Evolutionary conservation across 2,888 invertebrate species (phyloP).

Genomic region (Drosophila robusta): DNA sequence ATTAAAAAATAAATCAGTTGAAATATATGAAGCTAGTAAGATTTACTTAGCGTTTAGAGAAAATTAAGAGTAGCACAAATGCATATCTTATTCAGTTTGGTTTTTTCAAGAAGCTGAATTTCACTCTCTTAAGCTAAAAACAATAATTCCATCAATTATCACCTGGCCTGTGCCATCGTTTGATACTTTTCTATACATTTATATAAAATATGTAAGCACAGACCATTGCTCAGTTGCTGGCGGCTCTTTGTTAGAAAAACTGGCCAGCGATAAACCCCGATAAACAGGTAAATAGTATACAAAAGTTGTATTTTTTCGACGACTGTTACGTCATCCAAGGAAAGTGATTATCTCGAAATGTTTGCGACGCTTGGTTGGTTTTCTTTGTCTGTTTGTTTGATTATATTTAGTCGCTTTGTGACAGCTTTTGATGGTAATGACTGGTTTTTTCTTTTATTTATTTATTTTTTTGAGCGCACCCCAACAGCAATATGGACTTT

Average conservation of each 20-base stretch:
- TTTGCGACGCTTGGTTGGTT: conserved; percentile 17
- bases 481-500: conserved; percentile 85
- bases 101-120: background rate
- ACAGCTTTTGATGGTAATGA: conserved; percentile 32
- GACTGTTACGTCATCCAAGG: conserved; percentile 51
- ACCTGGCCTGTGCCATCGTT: conserved; percentile 20
- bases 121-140: conserved; percentile 1
- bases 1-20: background rate
- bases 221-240: conserved; percentile 32
- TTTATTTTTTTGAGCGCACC: conserved; percentile 7
- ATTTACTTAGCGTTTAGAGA: background rate
- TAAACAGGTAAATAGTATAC: conserved; percentile 11
- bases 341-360: conserved; percentile 55
- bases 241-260: conserved; percentile 21
- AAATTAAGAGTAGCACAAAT: background rate
- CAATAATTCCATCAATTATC: conserved; percentile 43
- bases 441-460: conserved; percentile 2
- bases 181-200: conserved; percentile 14
- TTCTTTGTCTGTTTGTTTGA: conserved; percentile 22
- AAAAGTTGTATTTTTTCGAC: conserved; percentile 10
- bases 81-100: background rate
- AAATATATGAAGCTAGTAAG: background rate
- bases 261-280: conserved; percentile 3
- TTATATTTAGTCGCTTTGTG: conserved; percentile 24
- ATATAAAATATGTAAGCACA: background rate